phyloP scores from a whole-genome alignment of 2,113 vertebrate species.

The Myrmophylax atrothorax region DNA sequence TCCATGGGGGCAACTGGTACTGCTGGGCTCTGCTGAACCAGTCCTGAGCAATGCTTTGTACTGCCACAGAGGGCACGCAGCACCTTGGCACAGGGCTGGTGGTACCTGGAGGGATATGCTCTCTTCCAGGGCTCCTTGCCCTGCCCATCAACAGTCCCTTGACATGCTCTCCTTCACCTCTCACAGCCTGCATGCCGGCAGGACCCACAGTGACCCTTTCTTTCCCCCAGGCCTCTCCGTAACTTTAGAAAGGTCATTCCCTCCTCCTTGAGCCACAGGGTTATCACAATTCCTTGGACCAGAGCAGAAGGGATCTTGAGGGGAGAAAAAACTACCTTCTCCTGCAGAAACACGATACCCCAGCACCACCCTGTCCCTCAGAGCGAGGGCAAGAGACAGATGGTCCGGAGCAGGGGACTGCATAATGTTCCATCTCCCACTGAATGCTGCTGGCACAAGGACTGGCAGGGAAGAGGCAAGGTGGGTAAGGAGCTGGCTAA shows the following conservation, averaged over 20 bases:
- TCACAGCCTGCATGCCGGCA: neutral
- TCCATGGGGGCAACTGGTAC: neutral
- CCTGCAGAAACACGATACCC: neutral
- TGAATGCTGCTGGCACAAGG: neutral
- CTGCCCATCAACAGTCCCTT: neutral
- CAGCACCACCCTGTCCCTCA: neutral
- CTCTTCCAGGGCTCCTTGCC: neutral
- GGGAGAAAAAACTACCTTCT: neutral
- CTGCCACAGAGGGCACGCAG: neutral
- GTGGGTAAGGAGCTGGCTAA: neutral
- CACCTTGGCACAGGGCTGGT: neutral
- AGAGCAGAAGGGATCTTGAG: neutral
- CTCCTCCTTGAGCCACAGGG: neutral
- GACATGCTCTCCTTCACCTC: neutral
- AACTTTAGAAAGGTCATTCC: conserved; percentile 66
- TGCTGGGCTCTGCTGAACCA: neutral
- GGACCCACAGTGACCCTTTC: neutral
- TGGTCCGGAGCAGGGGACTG: neutral
- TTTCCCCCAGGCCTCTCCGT: neutral
- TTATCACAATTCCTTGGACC: neutral
- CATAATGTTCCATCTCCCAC: neutral
- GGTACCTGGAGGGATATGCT: neutral
- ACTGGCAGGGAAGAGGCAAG: neutral
- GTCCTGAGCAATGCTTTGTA: neutral
- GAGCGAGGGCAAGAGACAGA: neutral